Evolutionary conservation across 2,797 vertebrate genomes (phyloP).

Genomic region (Cottoperca gobio): DNA sequence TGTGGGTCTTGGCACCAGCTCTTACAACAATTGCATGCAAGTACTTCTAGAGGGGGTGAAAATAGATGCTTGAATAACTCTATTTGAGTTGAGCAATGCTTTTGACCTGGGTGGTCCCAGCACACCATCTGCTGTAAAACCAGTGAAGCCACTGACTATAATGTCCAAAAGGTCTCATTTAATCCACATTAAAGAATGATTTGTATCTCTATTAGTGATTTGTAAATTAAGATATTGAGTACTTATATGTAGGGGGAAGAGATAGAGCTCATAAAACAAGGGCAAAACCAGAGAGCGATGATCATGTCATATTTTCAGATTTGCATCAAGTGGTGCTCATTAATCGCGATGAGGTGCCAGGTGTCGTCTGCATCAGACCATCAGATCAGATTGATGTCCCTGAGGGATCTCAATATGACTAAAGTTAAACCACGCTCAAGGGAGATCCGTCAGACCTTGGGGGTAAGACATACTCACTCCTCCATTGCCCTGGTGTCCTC

Average conservation of each 20-base stretch:
- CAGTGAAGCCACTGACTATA: neutral
- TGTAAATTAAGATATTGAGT: conserved; percentile 24
- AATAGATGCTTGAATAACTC: conserved; percentile 45
- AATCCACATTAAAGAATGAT: conserved; percentile 2
- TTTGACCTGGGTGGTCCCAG: conserved; percentile 48
- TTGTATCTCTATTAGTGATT: conserved; percentile 4
- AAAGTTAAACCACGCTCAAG: conserved; percentile 52
- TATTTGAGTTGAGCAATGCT: conserved; percentile 30
- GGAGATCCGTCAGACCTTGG: conserved; percentile 64
- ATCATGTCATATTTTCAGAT: conserved; percentile 55
- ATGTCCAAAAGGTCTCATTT: conserved; percentile 12
- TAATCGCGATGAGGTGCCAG: conserved; percentile 58
- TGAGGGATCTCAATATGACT: conserved; percentile 48
- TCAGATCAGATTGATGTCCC: conserved; percentile 67
- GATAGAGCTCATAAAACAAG: conserved; percentile 65
- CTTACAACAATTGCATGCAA: conserved; percentile 48
- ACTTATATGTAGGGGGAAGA: conserved; percentile 14
- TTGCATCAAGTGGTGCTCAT: conserved; percentile 66
- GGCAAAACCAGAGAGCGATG: conserved; percentile 55
- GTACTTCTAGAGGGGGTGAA: conserved; percentile 26
- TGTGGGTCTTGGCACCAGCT: conserved; percentile 44
- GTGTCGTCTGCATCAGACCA: conserved; percentile 59
- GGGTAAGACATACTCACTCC: conserved; percentile 8
- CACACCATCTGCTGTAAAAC: conserved; percentile 33
- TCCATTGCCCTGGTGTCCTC: neutral